A percentile compares a stretch with the other conserved stretches of the same genome.
phyloP scores from a whole-genome alignment of 2,113 vertebrate species.

The Malurus elegans region DNA sequence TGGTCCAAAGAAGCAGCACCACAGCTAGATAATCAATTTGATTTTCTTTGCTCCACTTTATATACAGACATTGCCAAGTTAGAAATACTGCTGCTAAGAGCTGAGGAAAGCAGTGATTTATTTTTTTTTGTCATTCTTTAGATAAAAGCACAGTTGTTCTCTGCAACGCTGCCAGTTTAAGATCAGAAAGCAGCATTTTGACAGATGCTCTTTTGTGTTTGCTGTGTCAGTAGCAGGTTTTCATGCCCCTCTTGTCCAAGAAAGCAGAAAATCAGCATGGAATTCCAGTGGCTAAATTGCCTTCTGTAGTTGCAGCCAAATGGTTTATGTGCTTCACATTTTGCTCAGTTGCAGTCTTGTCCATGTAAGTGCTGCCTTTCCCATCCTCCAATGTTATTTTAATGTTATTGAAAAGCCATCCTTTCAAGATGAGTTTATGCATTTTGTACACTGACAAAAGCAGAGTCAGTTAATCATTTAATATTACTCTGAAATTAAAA shows the following conservation, averaged over 20 bases:
- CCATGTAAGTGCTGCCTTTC: not conserved
- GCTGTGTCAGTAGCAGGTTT: conserved; percentile 11
- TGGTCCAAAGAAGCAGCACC: not conserved
- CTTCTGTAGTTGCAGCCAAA: conserved; percentile 16
- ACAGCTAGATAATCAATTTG: not conserved
- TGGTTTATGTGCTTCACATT: not conserved
- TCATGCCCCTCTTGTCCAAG: not conserved
- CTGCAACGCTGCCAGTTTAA: not conserved
- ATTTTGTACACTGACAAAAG: not conserved
- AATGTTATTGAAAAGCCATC: not conserved
- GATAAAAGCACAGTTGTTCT: not conserved
- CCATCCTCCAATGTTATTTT: not conserved
- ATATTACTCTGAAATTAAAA: not conserved
- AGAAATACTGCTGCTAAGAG: not conserved
- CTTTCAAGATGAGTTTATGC: not conserved
- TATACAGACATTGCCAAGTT: not conserved
- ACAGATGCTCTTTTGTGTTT: conserved; percentile 5
- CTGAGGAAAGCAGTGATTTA: not conserved
- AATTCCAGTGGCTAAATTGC: conserved; percentile 22
- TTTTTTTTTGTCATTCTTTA: not conserved
- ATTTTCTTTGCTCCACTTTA: not conserved
- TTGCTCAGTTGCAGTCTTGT: not conserved
- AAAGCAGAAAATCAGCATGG: conserved; percentile 14
- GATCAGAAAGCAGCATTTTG: conserved; percentile 2
- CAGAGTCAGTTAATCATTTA: not conserved